Percentiles rank a stretch among this genome's conserved stretches.
Conservation (phyloP, 2,113 vertebrate genomes). For the Dipodomys stephensi region DNA sequence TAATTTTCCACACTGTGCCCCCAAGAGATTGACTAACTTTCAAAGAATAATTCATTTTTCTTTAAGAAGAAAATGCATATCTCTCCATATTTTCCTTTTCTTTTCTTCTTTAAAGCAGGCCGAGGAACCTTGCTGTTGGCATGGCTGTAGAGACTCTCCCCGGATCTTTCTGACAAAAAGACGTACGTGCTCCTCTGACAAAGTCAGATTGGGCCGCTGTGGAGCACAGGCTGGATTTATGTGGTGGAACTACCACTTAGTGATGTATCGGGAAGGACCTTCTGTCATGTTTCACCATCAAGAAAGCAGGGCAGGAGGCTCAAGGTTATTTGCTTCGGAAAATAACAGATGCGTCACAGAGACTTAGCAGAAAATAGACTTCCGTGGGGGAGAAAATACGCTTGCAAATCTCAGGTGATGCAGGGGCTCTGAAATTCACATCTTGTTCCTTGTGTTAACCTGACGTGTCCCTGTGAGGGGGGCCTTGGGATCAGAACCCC, state of each 20-base stretch:
- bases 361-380: background rate
- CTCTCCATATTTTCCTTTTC: constrained; percentile 47
- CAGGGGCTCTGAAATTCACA: no score
- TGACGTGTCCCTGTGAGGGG: background rate
- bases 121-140: background rate
- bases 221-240: constrained; percentile 41
- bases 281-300: background rate
- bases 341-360: constrained; percentile 37
- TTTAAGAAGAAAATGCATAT: constrained; percentile 42
- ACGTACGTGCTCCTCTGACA: background rate
- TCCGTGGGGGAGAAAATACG: background rate
- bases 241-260: background rate
- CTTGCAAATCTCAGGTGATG: background rate
- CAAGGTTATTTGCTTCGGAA: constrained; percentile 64
- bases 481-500: background rate
- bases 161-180: constrained; percentile 67
- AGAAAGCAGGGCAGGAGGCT: background rate
- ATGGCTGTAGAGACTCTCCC: background rate
- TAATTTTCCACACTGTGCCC: constrained; percentile 84
- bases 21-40: constrained; percentile 85
- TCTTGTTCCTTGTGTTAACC: background rate
- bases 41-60: constrained; percentile 84
- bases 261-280: constrained; percentile 16
- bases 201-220: accelerated
- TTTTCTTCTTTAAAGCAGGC: constrained; percentile 47